These are phyloP conservation scores for Caenorhabditis imperialis DNA, from an alignment of 2,888 invertebrate genomes.

Conservation along the genomic window DNA sequence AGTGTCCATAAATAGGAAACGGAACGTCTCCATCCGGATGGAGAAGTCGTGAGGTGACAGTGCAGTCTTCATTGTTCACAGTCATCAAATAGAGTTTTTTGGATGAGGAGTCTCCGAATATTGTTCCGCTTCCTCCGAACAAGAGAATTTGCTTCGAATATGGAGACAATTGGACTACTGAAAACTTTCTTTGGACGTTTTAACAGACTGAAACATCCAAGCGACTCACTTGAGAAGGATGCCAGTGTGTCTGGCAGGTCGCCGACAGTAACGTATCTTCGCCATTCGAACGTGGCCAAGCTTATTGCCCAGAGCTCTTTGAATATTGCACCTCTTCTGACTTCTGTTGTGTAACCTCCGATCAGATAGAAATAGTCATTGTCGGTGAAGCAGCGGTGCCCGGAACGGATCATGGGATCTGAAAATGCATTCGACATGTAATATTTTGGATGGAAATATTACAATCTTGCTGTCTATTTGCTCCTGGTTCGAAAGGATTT, in stretches of 20 bases:
- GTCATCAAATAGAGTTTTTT: conserved; percentile 49
- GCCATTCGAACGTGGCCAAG: conserved; percentile 62
- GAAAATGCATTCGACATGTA: not conserved
- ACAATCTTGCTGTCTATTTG: not conserved
- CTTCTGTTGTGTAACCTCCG: conserved; percentile 63
- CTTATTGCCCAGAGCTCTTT: conserved; percentile 60
- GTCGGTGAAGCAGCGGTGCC: conserved; percentile 70
- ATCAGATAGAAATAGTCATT: conserved; percentile 71
- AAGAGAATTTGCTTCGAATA: conserved; percentile 54
- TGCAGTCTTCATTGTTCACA: conserved; percentile 39
- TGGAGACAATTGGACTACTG: conserved; percentile 52
- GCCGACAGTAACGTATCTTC: conserved; percentile 37
- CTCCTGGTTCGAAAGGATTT: conserved; percentile 1
- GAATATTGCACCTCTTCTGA: conserved; percentile 4
- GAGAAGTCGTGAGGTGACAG: conserved; percentile 13
- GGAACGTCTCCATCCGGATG: conserved; percentile 9
- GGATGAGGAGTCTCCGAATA: conserved; percentile 60
- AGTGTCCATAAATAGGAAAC: conserved; percentile 56
- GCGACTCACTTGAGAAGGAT: conserved; percentile 64
- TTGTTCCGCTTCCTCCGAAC: conserved; percentile 67
- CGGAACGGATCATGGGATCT: conserved; percentile 65
- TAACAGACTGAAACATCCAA: not conserved
- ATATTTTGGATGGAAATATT: too few species aligned
- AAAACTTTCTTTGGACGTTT: conserved; percentile 17
- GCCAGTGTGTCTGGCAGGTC: conserved; percentile 63